These are phyloP conservation scores for Sciaenops ocellatus DNA, from an alignment of 2,797 vertebrate species.

Conservation along the genomic window DNA sequence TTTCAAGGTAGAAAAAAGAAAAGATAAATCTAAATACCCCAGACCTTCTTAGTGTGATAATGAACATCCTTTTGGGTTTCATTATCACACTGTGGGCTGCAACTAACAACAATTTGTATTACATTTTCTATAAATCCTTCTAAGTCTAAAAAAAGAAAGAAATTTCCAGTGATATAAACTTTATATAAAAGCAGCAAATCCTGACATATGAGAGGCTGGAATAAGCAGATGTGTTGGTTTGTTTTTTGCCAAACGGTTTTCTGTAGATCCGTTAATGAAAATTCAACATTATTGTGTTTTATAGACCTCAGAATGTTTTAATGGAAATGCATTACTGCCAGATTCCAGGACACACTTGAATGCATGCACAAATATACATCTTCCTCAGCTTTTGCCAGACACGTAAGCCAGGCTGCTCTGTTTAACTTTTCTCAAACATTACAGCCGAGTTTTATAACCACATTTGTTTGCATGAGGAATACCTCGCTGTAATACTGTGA, in stretches of 20 bases:
- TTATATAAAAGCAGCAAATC: neutral
- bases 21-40: neutral
- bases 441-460: constrained; percentile 41
- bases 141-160: neutral
- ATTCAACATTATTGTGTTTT: neutral
- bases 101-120: neutral
- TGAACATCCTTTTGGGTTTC: neutral
- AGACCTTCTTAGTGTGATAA: neutral
- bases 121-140: neutral
- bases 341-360: neutral
- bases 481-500: constrained; percentile 16
- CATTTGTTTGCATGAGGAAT: constrained; percentile 43
- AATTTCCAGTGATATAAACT: neutral
- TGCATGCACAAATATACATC: neutral
- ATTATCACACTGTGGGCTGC: neutral
- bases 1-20: neutral
- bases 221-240: neutral
- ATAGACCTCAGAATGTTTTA: neutral
- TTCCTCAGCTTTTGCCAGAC: neutral
- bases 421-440: constrained; percentile 1
- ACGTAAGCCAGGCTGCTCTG: neutral
- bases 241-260: neutral
- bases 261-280: neutral
- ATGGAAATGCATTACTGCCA: neutral
- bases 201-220: neutral